Conservation (phyloP, 53 echinoderm and acorn worm genomes). For the Hippasteria phrygiana region DNA sequence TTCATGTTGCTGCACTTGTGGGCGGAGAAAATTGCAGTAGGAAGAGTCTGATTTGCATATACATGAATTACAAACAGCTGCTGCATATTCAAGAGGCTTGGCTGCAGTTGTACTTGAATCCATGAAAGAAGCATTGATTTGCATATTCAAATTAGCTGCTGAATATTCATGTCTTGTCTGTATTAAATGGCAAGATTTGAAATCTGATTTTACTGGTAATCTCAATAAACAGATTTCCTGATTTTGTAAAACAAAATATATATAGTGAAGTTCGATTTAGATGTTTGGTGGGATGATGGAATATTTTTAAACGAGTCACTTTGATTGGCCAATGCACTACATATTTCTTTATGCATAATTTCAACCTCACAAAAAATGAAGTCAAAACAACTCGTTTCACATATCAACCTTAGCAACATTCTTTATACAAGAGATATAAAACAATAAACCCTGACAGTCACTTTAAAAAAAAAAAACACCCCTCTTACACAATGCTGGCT, state of each 20-base stretch:
- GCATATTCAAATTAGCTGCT: constrained; percentile 26
- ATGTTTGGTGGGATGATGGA: constrained; percentile 31
- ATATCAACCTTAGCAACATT: constrained; percentile 11
- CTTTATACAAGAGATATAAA: constrained; percentile 47
- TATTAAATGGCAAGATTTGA: not conserved
- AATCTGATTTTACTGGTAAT: not conserved
- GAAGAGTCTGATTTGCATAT: constrained; percentile 45
- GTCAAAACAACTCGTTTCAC: not conserved
- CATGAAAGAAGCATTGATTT: not conserved
- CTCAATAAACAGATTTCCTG: not conserved
- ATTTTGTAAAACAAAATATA: not conserved
- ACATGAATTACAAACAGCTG: constrained; percentile 42
- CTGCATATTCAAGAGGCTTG: not conserved
- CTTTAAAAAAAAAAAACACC: constrained; percentile 41
- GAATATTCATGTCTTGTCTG: not conserved
- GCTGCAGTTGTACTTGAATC: not conserved
- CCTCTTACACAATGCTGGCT: constrained; percentile 41
- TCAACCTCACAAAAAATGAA: not conserved
- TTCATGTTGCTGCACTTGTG: not conserved
- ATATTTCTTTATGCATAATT: not conserved
- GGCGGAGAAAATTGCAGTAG: not conserved
- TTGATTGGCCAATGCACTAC: constrained; percentile 40
- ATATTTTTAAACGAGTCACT: constrained; percentile 9
- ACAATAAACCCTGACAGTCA: constrained; percentile 50
- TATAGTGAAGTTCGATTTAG: constrained; percentile 7